Evolutionary conservation across 2,888 invertebrate species (phyloP), one percentile per base, ranked within the genome.

Genomic region (Argyra leucocephala): DNA sequence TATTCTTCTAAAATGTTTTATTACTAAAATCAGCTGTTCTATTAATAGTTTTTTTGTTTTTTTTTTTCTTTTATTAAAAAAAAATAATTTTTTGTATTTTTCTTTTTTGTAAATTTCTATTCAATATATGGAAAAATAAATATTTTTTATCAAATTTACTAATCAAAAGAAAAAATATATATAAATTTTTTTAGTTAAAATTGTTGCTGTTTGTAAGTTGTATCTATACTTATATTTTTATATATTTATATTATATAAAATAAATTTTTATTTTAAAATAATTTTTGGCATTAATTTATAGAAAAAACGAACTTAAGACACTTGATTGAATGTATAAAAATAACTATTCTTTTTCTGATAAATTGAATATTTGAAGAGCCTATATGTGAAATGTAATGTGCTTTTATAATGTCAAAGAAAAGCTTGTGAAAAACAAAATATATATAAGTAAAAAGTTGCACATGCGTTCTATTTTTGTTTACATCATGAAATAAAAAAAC

Each of bases 321-420:
- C 48, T 48, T 48, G 48, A 48, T 48, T 48, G 48, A 48, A 48
- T 48, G 48, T 48, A 18, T 48, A 48, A 15, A 48, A 48, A 48
- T 48, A 48, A 48, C 48, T 48, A 48, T 31, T 31, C 31, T 10
- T 31, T 31, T 31, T 3, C 12, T 12, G 31, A 31, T 10, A 31
- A 31, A 6, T 26, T 31, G n/a, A 31, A 10, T 6, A 31, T 10
- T 7, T 31, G 31, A 6, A 31, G 12, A 31, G 1, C 12, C 3
- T 1, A 31, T 31, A 10, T 26, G 4, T 7, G 10, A 31, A 31
- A 31, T 31, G 31, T 6, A 31, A 31, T 31, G 31, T 6, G 31
- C 31, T 31, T 31, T 31, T 31, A 1, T 10, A 31, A 4, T 12
- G 12, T 31, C 1, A 10, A 10, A 7, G 31, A 31, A n/a, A 31